A percentile compares a stretch with the other conserved stretches of the same genome.
Conservation (phyloP, 2,797 vertebrate species). For the Enteromius anoplus region DNA sequence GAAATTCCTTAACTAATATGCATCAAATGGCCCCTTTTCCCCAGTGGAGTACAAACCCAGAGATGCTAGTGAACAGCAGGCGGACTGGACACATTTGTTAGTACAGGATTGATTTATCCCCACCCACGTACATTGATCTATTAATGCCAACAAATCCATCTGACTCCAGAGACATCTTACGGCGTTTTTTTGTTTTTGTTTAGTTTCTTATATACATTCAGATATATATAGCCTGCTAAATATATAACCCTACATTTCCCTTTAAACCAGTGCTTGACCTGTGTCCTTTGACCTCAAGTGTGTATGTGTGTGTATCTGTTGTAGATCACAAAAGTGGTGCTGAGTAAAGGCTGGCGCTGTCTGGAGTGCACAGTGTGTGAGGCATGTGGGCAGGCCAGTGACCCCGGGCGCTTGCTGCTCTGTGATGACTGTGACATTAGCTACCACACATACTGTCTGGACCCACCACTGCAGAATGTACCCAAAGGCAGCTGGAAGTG, state of each 20-base stretch:
- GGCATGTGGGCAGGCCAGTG: slow-evolving; percentile 95
- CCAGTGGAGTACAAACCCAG: background rate
- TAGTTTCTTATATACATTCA: background rate
- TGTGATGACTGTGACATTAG: slow-evolving; percentile 99
- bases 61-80: background rate
- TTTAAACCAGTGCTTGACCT: background rate
- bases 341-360: slow-evolving; percentile 98
- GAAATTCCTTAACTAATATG: background rate
- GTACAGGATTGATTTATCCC: slow-evolving; percentile 29
- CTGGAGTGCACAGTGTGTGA: slow-evolving; percentile 98
- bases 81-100: background rate
- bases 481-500: slow-evolving; percentile 99
- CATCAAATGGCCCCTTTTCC: background rate
- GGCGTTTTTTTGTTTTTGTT: background rate
- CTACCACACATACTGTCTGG: slow-evolving; percentile 98
- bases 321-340: slow-evolving; percentile 96
- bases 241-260: background rate
- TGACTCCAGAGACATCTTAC: background rate
- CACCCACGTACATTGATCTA: slow-evolving; percentile 36
- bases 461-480: slow-evolving; percentile 96
- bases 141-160: slow-evolving; percentile 33
- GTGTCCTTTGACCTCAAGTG: slow-evolving; percentile 33
- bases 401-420: slow-evolving; percentile 92
- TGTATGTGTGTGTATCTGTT: slow-evolving; percentile 14
- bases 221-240: slow-evolving; percentile 14